These are phyloP conservation scores for Aphrocallistes beatrix DNA, from an alignment of 37 sponge, comb jelly and placozoan species.

Conservation along the genomic window DNA sequence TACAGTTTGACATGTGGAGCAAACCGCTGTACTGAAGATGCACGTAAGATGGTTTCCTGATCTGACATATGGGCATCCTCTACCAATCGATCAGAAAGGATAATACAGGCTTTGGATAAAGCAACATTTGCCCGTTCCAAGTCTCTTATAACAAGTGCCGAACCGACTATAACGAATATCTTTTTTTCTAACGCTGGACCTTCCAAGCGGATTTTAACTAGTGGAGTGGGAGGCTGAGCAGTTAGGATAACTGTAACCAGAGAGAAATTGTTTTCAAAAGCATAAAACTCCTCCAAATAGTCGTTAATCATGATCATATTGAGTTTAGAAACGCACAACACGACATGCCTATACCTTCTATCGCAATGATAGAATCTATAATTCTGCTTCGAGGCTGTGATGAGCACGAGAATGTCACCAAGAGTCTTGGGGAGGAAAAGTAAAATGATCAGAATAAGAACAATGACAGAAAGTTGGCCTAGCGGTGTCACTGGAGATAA, in stretches of 20 bases:
- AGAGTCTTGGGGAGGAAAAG: background rate
- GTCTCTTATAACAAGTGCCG: background rate
- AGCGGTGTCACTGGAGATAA: slow-evolving; percentile 33
- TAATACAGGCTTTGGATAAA: background rate
- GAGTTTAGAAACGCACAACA: background rate
- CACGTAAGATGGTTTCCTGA: slow-evolving; percentile 52
- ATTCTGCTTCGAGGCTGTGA: background rate
- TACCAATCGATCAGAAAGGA: background rate
- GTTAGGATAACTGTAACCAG: background rate
- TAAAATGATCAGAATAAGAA: slow-evolving; percentile 26
- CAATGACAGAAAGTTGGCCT: slow-evolving; percentile 36
- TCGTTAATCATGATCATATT: background rate
- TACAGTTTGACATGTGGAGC: slow-evolving; percentile 44
- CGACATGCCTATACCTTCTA: background rate
- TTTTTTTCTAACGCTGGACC: background rate
- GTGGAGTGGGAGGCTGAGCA: background rate
- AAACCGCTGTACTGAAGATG: slow-evolving; percentile 44
- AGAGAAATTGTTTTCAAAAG: background rate
- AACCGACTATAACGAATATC: background rate
- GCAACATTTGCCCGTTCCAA: background rate
- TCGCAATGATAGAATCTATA: background rate
- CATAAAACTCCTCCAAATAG: background rate
- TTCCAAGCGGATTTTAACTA: background rate
- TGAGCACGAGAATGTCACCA: background rate
- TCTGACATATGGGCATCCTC: slow-evolving; percentile 24